Evolutionary conservation across 2,888 invertebrate genomes (phyloP).

Genomic region (Torymus auratus): DNA sequence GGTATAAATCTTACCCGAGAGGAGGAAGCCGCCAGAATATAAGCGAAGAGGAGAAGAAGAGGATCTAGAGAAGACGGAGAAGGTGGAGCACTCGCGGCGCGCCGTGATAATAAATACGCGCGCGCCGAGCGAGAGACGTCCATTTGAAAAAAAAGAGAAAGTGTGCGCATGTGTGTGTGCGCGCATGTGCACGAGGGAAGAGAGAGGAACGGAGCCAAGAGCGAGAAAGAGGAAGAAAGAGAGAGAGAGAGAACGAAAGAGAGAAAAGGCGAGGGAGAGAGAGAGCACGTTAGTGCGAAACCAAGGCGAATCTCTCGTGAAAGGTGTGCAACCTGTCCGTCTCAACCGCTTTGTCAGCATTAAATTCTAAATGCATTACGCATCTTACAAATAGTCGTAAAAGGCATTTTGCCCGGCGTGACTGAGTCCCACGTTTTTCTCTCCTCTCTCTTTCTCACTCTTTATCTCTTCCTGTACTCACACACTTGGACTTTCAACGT

Average conservation of each 20-base stretch:
- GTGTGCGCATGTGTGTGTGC: background rate
- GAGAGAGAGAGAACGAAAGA: background rate
- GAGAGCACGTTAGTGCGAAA: slow-evolving; percentile 55
- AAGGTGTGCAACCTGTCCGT: slow-evolving; percentile 51
- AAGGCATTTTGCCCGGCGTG: slow-evolving; percentile 59
- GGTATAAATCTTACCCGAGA: slow-evolving; percentile 57
- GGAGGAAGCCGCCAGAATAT: slow-evolving; percentile 31
- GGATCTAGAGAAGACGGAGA: background rate
- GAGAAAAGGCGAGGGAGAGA: slow-evolving; percentile 15
- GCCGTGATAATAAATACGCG: slow-evolving; percentile 58
- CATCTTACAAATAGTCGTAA: slow-evolving; percentile 60
- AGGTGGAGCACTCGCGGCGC: slow-evolving; percentile 29
- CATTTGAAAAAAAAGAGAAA: slow-evolving; percentile 32
- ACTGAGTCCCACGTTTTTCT: slow-evolving; percentile 31
- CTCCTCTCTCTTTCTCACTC: slow-evolving; percentile 13
- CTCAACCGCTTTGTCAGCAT: slow-evolving; percentile 57
- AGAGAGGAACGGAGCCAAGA: background rate
- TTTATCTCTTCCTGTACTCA: slow-evolving; percentile 33
- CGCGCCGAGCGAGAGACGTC: slow-evolving; percentile 33
- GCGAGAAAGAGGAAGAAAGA: slow-evolving; percentile 1
- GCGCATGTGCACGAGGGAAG: background rate
- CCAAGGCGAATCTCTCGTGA: slow-evolving; percentile 52
- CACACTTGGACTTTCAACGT: slow-evolving; percentile 33
- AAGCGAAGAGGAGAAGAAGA: background rate
- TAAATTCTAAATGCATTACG: slow-evolving; percentile 57